A percentile compares a stretch with the other conserved stretches of the same genome.
phyloP scores from a whole-genome alignment of 2,888 invertebrate genomes.

The Acrobasis suavella region DNA sequence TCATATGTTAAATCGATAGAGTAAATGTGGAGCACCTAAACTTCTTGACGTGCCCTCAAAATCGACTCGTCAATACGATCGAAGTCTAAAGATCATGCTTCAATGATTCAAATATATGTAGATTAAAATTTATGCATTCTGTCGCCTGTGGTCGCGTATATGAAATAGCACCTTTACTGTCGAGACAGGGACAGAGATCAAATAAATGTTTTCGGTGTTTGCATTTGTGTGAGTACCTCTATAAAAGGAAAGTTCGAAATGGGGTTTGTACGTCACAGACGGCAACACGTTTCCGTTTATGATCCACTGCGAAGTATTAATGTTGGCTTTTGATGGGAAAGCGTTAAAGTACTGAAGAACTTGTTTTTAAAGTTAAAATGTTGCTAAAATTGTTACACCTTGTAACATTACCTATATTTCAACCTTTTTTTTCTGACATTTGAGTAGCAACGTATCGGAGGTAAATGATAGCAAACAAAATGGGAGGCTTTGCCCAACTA shows the following conservation, averaged over 20 bases:
- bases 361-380: not conserved
- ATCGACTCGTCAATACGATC: not conserved
- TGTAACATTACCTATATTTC: too few species aligned
- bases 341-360: conserved; percentile 4
- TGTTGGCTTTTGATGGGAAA: conserved; percentile 37
- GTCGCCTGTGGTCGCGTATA: not conserved
- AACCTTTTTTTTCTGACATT: too few species aligned
- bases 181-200: conserved; percentile 40
- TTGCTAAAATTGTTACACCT: not conserved
- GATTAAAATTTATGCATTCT: conserved; percentile 18
- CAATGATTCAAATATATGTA: not conserved
- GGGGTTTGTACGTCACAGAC: conserved; percentile 47
- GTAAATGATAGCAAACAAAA: too few species aligned
- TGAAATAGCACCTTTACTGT: conserved; percentile 26
- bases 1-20: too few species aligned
- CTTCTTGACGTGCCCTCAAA: too few species aligned
- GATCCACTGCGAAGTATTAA: conserved; percentile 51
- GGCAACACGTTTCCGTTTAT: conserved; percentile 59
- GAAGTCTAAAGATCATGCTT: not conserved
- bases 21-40: too few species aligned
- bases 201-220: conserved; percentile 48
- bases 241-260: conserved; percentile 56
- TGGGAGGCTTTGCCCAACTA: too few species aligned
- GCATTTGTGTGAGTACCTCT: conserved; percentile 46
- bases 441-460: too few species aligned